Percentiles rank a stretch among this genome's conserved stretches.
Conservation (phyloP, 2,113 vertebrate species). For the Barnardius zonarius region DNA sequence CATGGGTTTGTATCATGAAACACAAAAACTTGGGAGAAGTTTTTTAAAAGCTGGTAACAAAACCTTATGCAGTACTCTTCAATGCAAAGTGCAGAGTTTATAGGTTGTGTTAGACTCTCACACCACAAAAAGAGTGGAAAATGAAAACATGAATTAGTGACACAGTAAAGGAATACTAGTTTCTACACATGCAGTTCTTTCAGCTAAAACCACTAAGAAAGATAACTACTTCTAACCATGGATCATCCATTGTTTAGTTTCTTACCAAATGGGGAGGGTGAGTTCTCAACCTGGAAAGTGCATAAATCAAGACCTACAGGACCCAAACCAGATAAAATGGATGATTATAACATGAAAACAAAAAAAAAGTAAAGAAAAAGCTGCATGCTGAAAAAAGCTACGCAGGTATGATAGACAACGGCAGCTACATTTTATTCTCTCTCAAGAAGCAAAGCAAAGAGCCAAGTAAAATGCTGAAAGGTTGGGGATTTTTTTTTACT, state of each 20-base stretch:
- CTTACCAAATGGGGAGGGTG: constrained; percentile 96
- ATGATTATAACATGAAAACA: constrained; percentile 81
- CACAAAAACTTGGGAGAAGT: constrained; percentile 7
- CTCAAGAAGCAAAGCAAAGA: constrained; percentile 56
- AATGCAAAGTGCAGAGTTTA: background rate
- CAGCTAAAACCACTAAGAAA: constrained; percentile 64
- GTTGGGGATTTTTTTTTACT: background rate
- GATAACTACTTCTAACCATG: constrained; percentile 79
- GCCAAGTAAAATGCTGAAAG: constrained; percentile 7
- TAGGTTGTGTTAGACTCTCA: constrained; percentile 8
- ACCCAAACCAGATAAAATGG: constrained; percentile 94
- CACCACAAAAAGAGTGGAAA: constrained; percentile 19
- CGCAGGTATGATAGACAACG: constrained; percentile 36
- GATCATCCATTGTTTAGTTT: constrained; percentile 78
- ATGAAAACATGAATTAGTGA: constrained; percentile 66
- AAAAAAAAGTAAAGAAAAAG: constrained; percentile 58
- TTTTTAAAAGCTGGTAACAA: constrained; percentile 15
- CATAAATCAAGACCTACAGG: constrained; percentile 99
- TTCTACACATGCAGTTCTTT: constrained; percentile 68
- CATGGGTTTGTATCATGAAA: constrained; percentile 37
- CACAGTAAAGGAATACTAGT: constrained; percentile 38
- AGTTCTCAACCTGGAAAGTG: constrained; percentile 94
- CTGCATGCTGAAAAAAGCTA: constrained; percentile 61
- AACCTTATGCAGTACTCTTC: constrained; percentile 3
- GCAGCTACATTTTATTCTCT: constrained; percentile 19